These are phyloP conservation scores for Nyctibius bracteatus DNA, from an alignment of 2,113 vertebrate species.

Conservation along the genomic window DNA sequence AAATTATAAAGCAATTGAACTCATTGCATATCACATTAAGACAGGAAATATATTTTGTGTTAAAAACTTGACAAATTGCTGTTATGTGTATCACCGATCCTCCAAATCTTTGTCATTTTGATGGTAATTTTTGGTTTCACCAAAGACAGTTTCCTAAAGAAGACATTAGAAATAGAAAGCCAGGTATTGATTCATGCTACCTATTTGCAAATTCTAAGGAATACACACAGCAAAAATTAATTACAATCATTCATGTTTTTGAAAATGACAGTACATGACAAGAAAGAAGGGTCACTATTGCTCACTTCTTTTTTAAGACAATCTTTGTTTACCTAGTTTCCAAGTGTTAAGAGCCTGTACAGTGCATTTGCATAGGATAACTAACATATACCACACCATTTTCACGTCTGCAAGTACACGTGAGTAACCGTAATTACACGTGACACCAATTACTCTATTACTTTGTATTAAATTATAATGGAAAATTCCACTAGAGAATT, in stretches of 20 bases:
- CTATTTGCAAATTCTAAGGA: conserved; percentile 69
- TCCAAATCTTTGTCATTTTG: not conserved
- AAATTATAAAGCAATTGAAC: not conserved
- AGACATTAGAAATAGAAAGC: conserved; percentile 49
- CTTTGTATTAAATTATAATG: conserved; percentile 99
- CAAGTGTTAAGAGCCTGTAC: conserved; percentile 85
- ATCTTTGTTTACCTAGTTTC: conserved; percentile 80
- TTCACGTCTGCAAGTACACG: conserved; percentile 99
- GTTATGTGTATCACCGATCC: not conserved
- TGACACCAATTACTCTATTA: conserved; percentile 99
- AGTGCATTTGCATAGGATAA: conserved; percentile 97
- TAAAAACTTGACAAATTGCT: not conserved
- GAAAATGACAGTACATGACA: conserved; percentile 66
- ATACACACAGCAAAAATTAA: conserved; percentile 70
- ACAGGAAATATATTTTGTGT: not conserved
- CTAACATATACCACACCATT: conserved; percentile 97
- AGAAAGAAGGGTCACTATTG: conserved; percentile 68
- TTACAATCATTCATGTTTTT: conserved; percentile 71
- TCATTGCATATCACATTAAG: not conserved
- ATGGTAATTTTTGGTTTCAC: conserved; percentile 31
- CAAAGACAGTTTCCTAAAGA: conserved; percentile 38
- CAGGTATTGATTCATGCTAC: conserved; percentile 21
- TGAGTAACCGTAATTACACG: conserved; percentile 99
- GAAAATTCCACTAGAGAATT: conserved; percentile 99
- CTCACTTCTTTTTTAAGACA: conserved; percentile 68